Evolutionary conservation across 2,888 invertebrate species (phyloP).

Genomic region (Epicampocera succincta): DNA sequence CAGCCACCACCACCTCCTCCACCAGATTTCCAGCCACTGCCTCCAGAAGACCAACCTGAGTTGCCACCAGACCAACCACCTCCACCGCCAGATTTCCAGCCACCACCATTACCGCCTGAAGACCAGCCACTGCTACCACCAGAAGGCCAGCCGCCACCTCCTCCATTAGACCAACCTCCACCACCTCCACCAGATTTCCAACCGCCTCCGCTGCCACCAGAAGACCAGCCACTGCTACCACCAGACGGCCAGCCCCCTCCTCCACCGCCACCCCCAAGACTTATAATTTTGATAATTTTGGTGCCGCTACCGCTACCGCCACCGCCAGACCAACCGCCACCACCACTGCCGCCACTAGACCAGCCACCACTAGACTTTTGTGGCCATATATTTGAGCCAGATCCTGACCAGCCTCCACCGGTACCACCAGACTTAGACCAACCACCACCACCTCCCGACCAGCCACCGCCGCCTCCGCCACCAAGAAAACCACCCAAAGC

Average conservation of each 20-base stretch:
- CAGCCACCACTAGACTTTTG: conserved; percentile 69
- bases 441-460: conserved; percentile 66
- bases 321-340: conserved; percentile 71
- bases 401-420: conserved; percentile 68
- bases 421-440: conserved; percentile 71
- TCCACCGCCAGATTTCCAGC: conserved; percentile 64
- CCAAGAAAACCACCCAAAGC: conserved; percentile 71
- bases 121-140: conserved; percentile 58
- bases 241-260: conserved; percentile 70
- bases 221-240: conserved; percentile 68
- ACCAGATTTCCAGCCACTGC: conserved; percentile 43
- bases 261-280: conserved; percentile 56
- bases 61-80: conserved; percentile 23
- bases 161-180: conserved; percentile 66
- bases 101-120: too few species aligned
- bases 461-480: conserved; percentile 72
- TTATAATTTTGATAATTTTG: conserved; percentile 61
- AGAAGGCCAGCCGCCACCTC: conserved; percentile 62
- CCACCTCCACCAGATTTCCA: conserved; percentile 70
- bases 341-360: conserved; percentile 68
- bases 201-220: conserved; percentile 68
- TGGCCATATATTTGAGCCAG: conserved; percentile 68
- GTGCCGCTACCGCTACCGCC: conserved; percentile 69
- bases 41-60: conserved; percentile 30
- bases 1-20: conserved; percentile 68